These are phyloP conservation scores for Carcharodon carcharias DNA, from an alignment of 2,797 vertebrate species.

Conservation along the genomic window DNA sequence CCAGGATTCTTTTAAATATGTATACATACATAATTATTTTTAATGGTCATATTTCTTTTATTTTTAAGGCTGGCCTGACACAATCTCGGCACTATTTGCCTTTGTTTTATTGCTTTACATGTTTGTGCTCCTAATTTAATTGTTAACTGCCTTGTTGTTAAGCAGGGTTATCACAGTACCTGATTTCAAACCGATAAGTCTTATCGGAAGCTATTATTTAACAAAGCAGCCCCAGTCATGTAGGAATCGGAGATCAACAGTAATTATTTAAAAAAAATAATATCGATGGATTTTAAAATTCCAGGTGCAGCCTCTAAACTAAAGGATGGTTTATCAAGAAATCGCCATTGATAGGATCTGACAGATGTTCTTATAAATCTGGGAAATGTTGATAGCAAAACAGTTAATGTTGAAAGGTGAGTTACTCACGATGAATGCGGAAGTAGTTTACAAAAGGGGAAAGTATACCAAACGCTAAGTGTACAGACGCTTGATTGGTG, in stretches of 20 bases:
- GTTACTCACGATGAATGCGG: constrained; percentile 5
- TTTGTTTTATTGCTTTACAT: neutral
- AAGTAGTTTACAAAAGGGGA: neutral
- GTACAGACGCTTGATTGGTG: neutral
- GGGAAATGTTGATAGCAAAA: neutral
- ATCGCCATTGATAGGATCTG: neutral
- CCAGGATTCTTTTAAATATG: neutral
- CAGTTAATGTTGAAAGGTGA: neutral
- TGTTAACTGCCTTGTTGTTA: constrained; percentile 23
- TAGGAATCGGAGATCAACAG: neutral
- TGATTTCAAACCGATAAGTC: constrained; percentile 27
- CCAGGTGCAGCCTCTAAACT: neutral
- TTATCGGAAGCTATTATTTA: constrained; percentile 33
- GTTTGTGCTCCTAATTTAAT: neutral
- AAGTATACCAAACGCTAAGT: neutral
- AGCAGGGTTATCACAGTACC: neutral
- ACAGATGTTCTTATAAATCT: neutral
- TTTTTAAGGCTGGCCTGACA: neutral
- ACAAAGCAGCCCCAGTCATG: constrained; percentile 18
- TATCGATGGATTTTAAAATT: neutral
- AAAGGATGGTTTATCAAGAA: neutral
- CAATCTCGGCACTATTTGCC: neutral
- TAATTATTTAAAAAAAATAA: neutral
- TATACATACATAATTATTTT: neutral
- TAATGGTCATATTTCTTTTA: neutral